Conservation (phyloP, 1,140 invertebrate species). For the Rhagoletis pomonella region DNA sequence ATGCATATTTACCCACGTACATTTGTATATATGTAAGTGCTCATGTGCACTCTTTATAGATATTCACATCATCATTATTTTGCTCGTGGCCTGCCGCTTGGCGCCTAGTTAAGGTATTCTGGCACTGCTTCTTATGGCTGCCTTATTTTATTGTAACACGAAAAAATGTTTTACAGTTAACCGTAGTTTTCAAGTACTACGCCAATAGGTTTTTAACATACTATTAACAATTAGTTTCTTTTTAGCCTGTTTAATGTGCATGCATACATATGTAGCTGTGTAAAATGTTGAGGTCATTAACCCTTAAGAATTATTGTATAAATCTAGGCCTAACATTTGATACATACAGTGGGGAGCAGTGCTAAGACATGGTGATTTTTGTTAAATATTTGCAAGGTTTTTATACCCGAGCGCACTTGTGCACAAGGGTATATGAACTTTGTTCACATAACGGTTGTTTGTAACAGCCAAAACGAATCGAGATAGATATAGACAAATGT, state of each 20-base stretch:
- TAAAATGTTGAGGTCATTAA: conserved; percentile 15
- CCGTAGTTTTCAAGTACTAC: conserved; percentile 9
- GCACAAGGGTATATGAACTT: no score
- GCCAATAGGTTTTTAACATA: conserved; percentile 1
- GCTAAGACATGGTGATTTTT: no score
- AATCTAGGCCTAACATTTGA: no score
- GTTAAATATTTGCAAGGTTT: no score
- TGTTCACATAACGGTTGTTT: no score
- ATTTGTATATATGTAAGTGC: neutral
- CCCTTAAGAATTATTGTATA: no score
- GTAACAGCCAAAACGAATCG: no score
- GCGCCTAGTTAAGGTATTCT: conserved; percentile 18
- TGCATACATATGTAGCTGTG: no score
- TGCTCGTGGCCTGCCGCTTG: neutral
- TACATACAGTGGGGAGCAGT: no score
- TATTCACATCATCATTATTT: neutral
- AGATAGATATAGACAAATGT: no score
- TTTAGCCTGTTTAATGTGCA: neutral
- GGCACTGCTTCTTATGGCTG: neutral
- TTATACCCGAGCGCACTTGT: no score
- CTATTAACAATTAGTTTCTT: neutral
- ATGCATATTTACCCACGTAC: neutral
- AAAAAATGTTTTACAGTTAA: conserved; percentile 21
- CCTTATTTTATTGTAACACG: neutral
- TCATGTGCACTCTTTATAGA: neutral